Evolutionary conservation across 2,113 vertebrate genomes (phyloP).

Genomic region (Clarias macrocephalus): DNA sequence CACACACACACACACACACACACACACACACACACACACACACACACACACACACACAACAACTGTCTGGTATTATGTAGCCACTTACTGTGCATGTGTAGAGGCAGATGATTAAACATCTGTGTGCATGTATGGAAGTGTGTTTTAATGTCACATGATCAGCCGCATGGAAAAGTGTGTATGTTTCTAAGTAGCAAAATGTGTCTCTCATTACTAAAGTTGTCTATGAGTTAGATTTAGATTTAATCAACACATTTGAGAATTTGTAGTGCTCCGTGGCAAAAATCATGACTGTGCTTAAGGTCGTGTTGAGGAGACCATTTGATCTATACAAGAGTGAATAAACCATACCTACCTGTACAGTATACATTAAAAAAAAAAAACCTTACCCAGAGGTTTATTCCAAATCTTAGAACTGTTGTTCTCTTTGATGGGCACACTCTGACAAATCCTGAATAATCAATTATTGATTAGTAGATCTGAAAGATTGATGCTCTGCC

Average conservation of each 20-base stretch:
- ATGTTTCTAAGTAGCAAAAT: not conserved
- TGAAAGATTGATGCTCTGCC: constrained; percentile 75
- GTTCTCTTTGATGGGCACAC: constrained; percentile 66
- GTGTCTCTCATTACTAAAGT: not conserved
- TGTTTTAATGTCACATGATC: not conserved
- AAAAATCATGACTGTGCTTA: not conserved
- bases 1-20: not conserved
- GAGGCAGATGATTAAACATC: constrained; percentile 13
- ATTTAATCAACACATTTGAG: not conserved
- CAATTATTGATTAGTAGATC: constrained; percentile 75
- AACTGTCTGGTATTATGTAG: constrained; percentile 13
- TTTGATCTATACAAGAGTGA: not conserved
- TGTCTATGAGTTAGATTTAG: not conserved
- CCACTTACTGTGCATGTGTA: constrained; percentile 24
- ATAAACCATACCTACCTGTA: not conserved
- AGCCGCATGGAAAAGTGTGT: constrained; percentile 7
- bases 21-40: not conserved
- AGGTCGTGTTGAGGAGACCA: not conserved
- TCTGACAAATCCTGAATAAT: constrained; percentile 58
- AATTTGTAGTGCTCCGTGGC: too few relatives aligned
- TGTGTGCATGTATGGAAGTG: constrained; percentile 24
- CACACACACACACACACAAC: constrained; percentile 27
- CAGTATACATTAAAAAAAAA: not conserved
- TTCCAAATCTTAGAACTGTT: constrained; percentile 59
- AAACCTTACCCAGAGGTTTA: not conserved